Base-by-base conservation (phyloP, 2,113 vertebrate genomes). In the Antennarius striatus region DNA sequence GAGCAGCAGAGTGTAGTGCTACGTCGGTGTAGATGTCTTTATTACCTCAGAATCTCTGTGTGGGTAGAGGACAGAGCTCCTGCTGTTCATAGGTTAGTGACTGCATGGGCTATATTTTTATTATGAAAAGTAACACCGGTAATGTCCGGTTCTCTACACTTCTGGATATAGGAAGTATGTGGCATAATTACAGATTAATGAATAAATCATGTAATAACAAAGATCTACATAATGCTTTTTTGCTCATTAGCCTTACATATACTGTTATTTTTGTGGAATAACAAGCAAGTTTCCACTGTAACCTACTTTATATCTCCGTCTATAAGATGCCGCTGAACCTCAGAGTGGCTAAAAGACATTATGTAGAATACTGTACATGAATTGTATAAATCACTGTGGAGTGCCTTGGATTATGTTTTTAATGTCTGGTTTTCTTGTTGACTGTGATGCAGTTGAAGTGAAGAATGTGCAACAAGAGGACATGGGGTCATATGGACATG, bases 401-500 rank as follows among this genome's bases (percentile, higher is more conserved):
- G 2, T n/a, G 10, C 29, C 14, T 10, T 54, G 32, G 5, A 36
- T 39, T 6, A 7, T 40, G 9, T 45, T 16, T 48, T 59, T 59
- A 46, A 16, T 53, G 28, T 30, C 30, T 52, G 10, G 3, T 13
- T 52, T 8, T 5, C 12, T 53, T 14, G 4, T 36, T 43, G 57
- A 45, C 64, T 43, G 29, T 46, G 71, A 58, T 30, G 15, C 40
- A 28, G 29, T 60, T 30, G 3, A 16, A 28, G 66, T 53, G 22
- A 71, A 61, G 57, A 70, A 54, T 52, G 29, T 46, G 66, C 49
- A 29, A 3, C 39, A 60, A 59, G 22, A 43, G 49, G 51, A 14
- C 73, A 71, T 74, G 47, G 52, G 68, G 52, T 75, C 70, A 77
- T 55, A 71, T 74, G 76, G 73, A 32, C 67, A 22, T 22, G 73